Percentiles rank a stretch among this genome's conserved stretches.
Evolutionary conservation across 2,797 vertebrate genomes (phyloP).

Genomic region (Pseudopleuronectes americanus): DNA sequence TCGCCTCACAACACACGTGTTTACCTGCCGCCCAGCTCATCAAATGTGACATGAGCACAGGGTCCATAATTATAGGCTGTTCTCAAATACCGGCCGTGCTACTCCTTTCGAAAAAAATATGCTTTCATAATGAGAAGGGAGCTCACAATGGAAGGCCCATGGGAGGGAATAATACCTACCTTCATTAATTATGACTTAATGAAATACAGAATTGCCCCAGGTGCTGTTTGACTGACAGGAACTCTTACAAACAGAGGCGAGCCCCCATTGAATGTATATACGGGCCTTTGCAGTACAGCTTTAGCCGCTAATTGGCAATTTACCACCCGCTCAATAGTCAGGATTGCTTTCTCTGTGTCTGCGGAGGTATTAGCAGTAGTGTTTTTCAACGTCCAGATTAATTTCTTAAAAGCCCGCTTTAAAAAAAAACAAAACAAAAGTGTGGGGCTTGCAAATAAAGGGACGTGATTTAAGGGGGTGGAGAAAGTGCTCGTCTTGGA

Average conservation of each 20-base stretch:
- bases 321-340: slow-evolving; percentile 67
- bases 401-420: slow-evolving; percentile 71
- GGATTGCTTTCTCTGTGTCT: slow-evolving; percentile 57
- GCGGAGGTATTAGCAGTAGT: slow-evolving; percentile 46
- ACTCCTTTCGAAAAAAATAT: slow-evolving; percentile 51
- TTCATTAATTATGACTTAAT: slow-evolving; percentile 81
- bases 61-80: slow-evolving; percentile 54
- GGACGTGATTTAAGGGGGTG: slow-evolving; percentile 65
- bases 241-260: slow-evolving; percentile 62
- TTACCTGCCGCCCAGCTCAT: slow-evolving; percentile 26
- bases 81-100: slow-evolving; percentile 43
- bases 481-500: slow-evolving; percentile 57
- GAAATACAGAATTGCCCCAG: slow-evolving; percentile 74
- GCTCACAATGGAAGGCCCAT: slow-evolving; percentile 45
- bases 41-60: slow-evolving; percentile 39
- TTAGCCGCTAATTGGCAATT: slow-evolving; percentile 80
- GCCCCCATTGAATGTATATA: slow-evolving; percentile 56
- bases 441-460: slow-evolving; percentile 68
- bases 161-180: slow-evolving; percentile 61
- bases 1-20: background rate
- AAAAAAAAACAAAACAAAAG: slow-evolving; percentile 51
- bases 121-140: slow-evolving; percentile 53
- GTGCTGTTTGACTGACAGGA: slow-evolving; percentile 76
- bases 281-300: slow-evolving; percentile 56
- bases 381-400: slow-evolving; percentile 71